phyloP scores from a whole-genome alignment of 2,113 vertebrate species.

The Pipra filicauda region DNA sequence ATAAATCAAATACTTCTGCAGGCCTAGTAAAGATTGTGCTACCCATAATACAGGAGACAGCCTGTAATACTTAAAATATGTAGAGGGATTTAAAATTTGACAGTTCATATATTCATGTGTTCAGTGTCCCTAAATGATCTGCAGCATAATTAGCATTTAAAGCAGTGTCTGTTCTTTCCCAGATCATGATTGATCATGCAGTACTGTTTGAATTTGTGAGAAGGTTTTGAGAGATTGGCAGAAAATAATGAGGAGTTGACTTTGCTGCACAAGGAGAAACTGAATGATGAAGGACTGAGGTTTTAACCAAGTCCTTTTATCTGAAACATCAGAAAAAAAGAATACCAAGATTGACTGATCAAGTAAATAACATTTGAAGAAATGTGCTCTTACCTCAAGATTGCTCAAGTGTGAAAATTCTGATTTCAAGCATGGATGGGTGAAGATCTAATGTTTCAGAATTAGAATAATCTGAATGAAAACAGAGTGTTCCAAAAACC shows the following conservation, averaged over 20 bases:
- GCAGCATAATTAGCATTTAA: conserved; percentile 39
- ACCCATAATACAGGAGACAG: neutral
- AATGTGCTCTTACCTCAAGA: neutral
- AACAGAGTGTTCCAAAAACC: neutral
- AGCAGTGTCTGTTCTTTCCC: conserved; percentile 14
- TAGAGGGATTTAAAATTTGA: conserved; percentile 4
- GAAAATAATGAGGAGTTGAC: conserved; percentile 43
- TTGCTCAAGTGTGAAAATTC: neutral
- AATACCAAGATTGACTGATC: neutral
- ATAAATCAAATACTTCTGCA: conserved; percentile 18
- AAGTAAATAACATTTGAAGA: neutral
- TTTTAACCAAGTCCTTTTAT: neutral
- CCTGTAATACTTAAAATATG: neutral
- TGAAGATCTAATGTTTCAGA: neutral
- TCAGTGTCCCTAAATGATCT: conserved; percentile 11
- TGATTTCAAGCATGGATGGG: neutral
- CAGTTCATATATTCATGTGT: conserved; percentile 27
- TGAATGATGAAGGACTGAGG: neutral
- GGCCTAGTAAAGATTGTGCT: neutral
- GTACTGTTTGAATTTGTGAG: neutral
- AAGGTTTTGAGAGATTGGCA: conserved; percentile 19
- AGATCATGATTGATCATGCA: conserved; percentile 23
- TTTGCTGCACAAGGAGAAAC: conserved; percentile 40
- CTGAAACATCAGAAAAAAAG: neutral
- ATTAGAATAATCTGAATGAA: neutral